Evolutionary conservation across 2,888 invertebrate genomes (phyloP).

Genomic region (Thalpophila matura): DNA sequence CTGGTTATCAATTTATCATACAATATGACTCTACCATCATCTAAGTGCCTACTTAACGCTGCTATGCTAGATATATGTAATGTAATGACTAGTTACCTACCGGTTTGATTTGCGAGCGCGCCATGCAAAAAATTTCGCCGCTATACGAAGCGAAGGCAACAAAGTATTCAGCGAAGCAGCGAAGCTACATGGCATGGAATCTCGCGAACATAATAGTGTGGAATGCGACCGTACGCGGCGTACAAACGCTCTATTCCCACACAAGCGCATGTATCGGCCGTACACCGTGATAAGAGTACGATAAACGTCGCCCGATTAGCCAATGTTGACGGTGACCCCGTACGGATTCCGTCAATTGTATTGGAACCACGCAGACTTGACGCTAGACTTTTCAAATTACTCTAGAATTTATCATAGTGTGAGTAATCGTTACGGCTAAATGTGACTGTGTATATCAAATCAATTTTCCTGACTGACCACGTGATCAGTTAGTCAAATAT

Average conservation of each 20-base stretch:
- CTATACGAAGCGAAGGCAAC: constrained; percentile 74
- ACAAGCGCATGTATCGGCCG: constrained; percentile 73
- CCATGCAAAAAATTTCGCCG: constrained; percentile 88
- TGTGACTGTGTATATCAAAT: constrained; percentile 46
- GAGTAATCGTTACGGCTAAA: constrained; percentile 54
- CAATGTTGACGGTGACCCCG: constrained; percentile 82
- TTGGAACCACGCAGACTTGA: constrained; percentile 57
- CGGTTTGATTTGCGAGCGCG: constrained; percentile 86
- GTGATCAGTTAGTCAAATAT: constrained; percentile 48
- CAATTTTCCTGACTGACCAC: constrained; percentile 46
- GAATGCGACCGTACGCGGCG: constrained; percentile 81
- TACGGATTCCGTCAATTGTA: constrained; percentile 70
- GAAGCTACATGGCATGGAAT: constrained; percentile 79
- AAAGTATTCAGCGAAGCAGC: constrained; percentile 70
- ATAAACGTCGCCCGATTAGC: constrained; percentile 86
- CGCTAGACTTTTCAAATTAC: constrained; percentile 58
- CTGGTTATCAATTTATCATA: constrained; percentile 25
- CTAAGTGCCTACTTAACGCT: constrained; percentile 54
- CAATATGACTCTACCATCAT: constrained; percentile 29
- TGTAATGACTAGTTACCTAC: constrained; percentile 78
- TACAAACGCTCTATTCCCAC: constrained; percentile 73
- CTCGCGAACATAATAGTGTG: constrained; percentile 85
- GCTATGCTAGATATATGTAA: constrained; percentile 60
- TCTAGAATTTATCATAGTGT: constrained; percentile 50
- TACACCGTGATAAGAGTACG: constrained; percentile 82